Base-by-base conservation (phyloP, 1,140 invertebrate genomes). In the Drusus annulatus region DNA sequence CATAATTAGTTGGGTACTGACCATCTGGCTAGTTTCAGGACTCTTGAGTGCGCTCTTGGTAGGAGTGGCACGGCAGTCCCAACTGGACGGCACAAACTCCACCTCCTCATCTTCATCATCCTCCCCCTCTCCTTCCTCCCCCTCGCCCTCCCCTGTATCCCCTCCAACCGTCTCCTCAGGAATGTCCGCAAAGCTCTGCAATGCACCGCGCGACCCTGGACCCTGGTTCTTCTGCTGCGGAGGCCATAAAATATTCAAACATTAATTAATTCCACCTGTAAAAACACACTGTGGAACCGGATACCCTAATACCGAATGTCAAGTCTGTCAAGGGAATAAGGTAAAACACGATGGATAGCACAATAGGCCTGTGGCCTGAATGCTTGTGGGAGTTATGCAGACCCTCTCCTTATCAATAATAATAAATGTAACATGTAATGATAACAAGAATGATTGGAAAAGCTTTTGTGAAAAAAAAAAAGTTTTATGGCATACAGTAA, bases 51-150 rank as follows among this genome's bases (percentile, higher is more conserved):
- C 90, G 15, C 91, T 91, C 86, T 91, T 91, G 17, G 89, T 85
- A 6, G 91, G 91, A 8, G 87, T 90, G 36, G 91, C 91, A 76
- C 88, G 87, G 84, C 90, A 91, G 86, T 92, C 91, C 91, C 91
- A 92, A 28, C 90, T 91, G 16, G 91, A 92, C 2, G 91, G 91
- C 71, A 91, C 89, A 85, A 92, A 92, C 84, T 91, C 91, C 73
- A 89, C 89, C 83, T 92, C 91, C 74, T 91, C 91, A 62, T 91
- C 91, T 76, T 91, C 90, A n/a, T 75, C 71, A 10, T 28, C 71
- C 7, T 31, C 71, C 2, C n/a, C 23, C 6, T 31, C 52, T 1
- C n/a, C 51, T 8, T 21, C 54, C 13, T 50, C 68, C 17, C 13
- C 68, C 45, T 52, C 68, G 0, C 15, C 68, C 7, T 10, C 17